Evolutionary conservation across 2,797 vertebrate species (phyloP), one percentile per base, ranked within the genome.

Genomic region (Gorsachius magnificus): DNA sequence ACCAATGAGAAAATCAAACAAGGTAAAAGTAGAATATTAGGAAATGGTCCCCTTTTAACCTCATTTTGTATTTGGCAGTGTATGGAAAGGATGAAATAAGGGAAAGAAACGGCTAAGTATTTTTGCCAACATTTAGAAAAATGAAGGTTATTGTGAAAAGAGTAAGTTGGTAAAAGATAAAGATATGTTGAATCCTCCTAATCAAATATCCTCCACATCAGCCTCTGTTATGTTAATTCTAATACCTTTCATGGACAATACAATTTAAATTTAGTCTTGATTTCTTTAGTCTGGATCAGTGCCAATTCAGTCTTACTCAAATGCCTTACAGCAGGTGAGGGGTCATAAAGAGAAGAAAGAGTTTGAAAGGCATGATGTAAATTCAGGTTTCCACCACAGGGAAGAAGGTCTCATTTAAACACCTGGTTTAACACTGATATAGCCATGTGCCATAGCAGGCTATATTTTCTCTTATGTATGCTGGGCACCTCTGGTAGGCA

Each of bases 1-100:
- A 86, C 77, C 96, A 93, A 94, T 90, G 75, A 96, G 83, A 91
- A 97, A 97, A 96, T 97, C 91, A 96, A 97, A 95, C 31, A 60
- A 96, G 48, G 89, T 81, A 89, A 96, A 97, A 97, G 80, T 43
- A 83, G 57, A 95, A 91, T 95, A 95, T 95, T 90, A 91, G 83
- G 71, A 93, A 90, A 88, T 72, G 24, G 56, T 91, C 36, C 61
- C 53, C 41, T 94, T 97, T 97, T 85, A 72, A 79, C 51, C 35
- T 97, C 29, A 79, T 95, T 96, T 93, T 36, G 5, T 51, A 95
- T 94, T 90, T 58, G 90, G 9, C 54, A 76, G 13, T 53, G 33
- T 71, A 79, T n/a, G 60, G n/a, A 84, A 90, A 80, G 57, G 48
- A 93, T 36, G 93, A 95, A 95, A 68, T 3, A 82, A 3, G 35